Evolutionary conservation across 2,113 vertebrate species (phyloP).

Genomic region (Heptranchias perlo): DNA sequence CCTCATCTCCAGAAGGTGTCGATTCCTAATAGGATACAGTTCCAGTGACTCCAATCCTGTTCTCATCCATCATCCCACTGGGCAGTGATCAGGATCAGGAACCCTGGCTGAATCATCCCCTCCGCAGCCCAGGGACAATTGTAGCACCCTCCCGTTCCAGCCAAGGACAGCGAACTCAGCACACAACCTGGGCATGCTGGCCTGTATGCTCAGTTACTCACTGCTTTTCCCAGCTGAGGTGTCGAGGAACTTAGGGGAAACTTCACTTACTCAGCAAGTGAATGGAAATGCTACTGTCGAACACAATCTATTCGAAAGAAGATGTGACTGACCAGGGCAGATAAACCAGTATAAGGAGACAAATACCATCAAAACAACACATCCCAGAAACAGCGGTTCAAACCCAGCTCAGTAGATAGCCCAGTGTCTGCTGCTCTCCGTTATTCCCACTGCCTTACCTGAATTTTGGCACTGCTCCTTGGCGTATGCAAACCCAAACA

Average conservation of each 20-base stretch:
- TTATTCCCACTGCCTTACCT: conserved; percentile 57
- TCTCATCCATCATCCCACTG: background rate
- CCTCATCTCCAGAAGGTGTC: background rate
- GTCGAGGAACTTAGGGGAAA: background rate
- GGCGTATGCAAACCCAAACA: conserved; percentile 96
- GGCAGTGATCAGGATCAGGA: background rate
- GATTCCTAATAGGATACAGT: background rate
- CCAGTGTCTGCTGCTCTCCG: background rate
- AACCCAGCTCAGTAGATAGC: too few relatives aligned
- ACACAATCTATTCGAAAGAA: background rate
- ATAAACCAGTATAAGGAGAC: background rate
- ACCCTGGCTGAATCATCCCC: background rate
- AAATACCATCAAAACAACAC: background rate
- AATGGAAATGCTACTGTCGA: background rate
- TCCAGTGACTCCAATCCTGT: background rate
- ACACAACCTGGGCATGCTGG: background rate
- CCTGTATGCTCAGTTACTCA: background rate
- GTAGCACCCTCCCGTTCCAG: background rate
- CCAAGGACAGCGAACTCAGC: background rate
- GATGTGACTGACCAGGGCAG: background rate
- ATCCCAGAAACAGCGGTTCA: too few relatives aligned
- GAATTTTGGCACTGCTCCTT: conserved; percentile 77
- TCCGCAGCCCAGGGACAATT: background rate
- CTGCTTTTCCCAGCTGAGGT: background rate
- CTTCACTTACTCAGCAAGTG: background rate